Evolutionary conservation across 2,888 invertebrate species (phyloP).

Genomic region (Pollenia griseotomentosa): DNA sequence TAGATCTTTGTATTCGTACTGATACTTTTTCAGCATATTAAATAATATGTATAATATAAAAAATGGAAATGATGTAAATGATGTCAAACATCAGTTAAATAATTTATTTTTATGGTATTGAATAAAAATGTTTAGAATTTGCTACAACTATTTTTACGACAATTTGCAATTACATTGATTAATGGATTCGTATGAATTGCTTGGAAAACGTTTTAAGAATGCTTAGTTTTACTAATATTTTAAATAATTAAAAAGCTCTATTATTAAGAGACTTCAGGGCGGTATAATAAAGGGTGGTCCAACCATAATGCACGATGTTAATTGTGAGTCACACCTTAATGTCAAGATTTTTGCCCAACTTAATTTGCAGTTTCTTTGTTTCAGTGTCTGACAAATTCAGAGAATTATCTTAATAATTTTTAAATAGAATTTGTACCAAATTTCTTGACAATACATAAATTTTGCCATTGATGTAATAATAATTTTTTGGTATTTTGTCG

Average conservation of each 20-base stretch:
- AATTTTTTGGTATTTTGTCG: too few species aligned
- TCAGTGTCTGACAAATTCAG: too few species aligned
- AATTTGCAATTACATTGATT: slow-evolving; percentile 6
- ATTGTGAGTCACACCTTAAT: too few species aligned
- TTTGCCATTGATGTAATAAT: too few species aligned
- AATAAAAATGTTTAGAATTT: not conserved
- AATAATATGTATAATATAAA: not conserved
- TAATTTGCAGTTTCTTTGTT: too few species aligned
- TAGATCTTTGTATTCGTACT: not conserved
- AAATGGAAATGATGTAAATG: slow-evolving; percentile 37
- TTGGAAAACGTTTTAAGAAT: not conserved
- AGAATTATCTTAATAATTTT: too few species aligned
- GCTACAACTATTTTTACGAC: not conserved
- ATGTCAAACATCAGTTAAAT: slow-evolving; percentile 19
- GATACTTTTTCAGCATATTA: slow-evolving; percentile 12
- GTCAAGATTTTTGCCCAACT: too few species aligned
- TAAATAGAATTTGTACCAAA: too few species aligned
- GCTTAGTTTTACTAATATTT: not conserved
- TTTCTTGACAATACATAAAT: too few species aligned
- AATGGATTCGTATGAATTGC: not conserved
- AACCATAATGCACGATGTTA: too few species aligned
- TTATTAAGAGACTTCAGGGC: too few species aligned
- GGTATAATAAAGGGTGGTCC: too few species aligned
- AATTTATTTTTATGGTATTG: slow-evolving; percentile 7
- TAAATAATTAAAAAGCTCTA: not conserved